Conservation (phyloP, 2,888 invertebrate genomes). For the Busseola fusca region DNA sequence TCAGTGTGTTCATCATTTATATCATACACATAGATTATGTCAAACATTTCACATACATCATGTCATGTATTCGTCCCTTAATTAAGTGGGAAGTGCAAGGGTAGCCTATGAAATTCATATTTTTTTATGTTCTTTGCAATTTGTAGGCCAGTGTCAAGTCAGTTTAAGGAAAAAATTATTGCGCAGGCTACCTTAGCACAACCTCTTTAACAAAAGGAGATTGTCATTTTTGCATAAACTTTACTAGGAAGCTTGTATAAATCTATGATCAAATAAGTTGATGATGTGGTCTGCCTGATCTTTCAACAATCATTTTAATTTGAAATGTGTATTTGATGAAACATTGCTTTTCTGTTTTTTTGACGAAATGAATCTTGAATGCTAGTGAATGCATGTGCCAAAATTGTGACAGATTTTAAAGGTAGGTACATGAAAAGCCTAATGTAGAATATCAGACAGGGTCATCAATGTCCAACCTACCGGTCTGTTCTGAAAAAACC, state of each 20-base stretch:
- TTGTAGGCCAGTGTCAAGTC: too few relatives aligned
- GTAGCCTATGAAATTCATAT: too few relatives aligned
- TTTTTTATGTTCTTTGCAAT: too few relatives aligned
- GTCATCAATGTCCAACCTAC: background rate
- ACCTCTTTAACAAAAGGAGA: background rate
- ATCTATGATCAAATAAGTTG: background rate
- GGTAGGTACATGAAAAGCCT: background rate
- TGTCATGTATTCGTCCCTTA: conserved; percentile 6
- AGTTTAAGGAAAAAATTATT: too few relatives aligned
- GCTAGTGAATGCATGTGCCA: conserved; percentile 12
- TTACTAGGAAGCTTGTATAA: background rate
- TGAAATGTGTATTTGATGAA: background rate
- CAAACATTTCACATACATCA: conserved; percentile 22
- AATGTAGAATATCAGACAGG: conserved; percentile 10
- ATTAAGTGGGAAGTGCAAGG: too few relatives aligned
- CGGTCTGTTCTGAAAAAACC: too few relatives aligned
- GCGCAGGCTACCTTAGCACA: too few relatives aligned
- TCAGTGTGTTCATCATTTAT: conserved; percentile 61
- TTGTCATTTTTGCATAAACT: background rate
- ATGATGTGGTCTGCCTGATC: background rate
- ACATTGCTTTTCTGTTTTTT: background rate
- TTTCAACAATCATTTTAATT: background rate
- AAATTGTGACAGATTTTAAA: conserved; percentile 7
- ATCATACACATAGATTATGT: conserved; percentile 49
- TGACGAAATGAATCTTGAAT: too few relatives aligned